Evolutionary conservation across 2,113 vertebrate species (phyloP).

Genomic region (Empidonax alnorum): DNA sequence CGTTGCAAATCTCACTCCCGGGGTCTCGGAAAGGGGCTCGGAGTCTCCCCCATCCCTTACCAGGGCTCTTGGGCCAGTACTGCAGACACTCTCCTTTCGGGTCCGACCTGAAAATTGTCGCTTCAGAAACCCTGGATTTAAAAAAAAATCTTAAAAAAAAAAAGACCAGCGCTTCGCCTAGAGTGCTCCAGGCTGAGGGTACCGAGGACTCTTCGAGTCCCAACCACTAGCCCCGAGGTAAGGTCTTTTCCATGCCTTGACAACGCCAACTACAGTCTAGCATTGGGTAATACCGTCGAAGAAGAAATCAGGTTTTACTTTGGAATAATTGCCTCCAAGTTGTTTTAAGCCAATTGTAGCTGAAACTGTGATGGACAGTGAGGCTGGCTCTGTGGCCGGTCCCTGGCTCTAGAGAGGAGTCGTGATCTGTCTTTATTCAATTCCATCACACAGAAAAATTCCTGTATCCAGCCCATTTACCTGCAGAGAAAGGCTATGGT

Average conservation of each 20-base stretch:
- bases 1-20: not conserved
- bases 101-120: not conserved
- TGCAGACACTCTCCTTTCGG: not conserved
- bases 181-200: too few species aligned
- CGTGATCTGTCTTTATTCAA: not conserved
- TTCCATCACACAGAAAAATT: not conserved
- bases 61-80: not conserved
- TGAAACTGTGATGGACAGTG: not conserved
- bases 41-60: not conserved
- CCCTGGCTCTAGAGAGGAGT: not conserved
- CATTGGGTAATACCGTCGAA: rapidly evolving
- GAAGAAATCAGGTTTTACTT: not conserved
- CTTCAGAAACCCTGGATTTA: not conserved
- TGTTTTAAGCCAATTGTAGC: not conserved
- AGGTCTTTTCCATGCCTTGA: not conserved
- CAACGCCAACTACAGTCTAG: not conserved
- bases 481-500: not conserved
- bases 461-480: not conserved
- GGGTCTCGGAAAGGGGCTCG: not conserved
- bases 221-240: not conserved
- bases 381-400: rapidly evolving
- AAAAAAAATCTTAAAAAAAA: not conserved
- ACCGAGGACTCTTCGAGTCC: not conserved
- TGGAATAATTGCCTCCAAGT: not conserved
- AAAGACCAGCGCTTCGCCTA: not conserved